Percentiles rank a stretch among this genome's conserved stretches.
Conservation (phyloP, 2,797 vertebrate genomes). For the Staurois parvus region DNA sequence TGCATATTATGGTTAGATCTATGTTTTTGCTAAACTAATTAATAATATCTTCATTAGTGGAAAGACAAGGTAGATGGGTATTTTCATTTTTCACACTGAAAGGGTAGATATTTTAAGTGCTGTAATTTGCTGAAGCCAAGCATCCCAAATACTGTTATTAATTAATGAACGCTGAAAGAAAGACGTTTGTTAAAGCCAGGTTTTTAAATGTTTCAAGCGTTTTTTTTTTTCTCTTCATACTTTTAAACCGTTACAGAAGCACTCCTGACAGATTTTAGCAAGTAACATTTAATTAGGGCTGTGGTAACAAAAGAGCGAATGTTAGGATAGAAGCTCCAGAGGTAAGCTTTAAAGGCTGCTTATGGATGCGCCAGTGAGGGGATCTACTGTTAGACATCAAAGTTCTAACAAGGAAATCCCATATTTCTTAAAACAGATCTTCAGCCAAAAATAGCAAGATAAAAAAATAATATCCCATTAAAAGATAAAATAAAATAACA, state of each 20-base stretch:
- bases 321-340: no score
- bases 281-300: no score
- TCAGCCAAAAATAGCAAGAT: no score
- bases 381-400: no score
- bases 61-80: conserved; percentile 85
- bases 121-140: conserved; percentile 86
- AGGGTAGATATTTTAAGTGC: conserved; percentile 85
- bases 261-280: background rate
- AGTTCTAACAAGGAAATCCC: no score
- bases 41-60: conserved; percentile 88
- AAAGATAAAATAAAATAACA: no score
- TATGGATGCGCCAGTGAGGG: no score
- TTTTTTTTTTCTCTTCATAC: background rate
- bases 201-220: background rate
- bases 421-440: no score
- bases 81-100: conserved; percentile 87
- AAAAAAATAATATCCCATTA: no score
- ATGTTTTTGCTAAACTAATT: conserved; percentile 89
- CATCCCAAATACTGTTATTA: conserved; percentile 82
- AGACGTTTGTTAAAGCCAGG: conserved; percentile 79
- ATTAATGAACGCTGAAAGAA: conserved; percentile 83
- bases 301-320: no score
- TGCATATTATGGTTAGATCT: conserved; percentile 88
- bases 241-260: no score
- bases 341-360: no score